Percentiles rank a stretch among this genome's conserved stretches.
phyloP scores from a whole-genome alignment of 2,888 invertebrate species.

The Trisateles emortualis region DNA sequence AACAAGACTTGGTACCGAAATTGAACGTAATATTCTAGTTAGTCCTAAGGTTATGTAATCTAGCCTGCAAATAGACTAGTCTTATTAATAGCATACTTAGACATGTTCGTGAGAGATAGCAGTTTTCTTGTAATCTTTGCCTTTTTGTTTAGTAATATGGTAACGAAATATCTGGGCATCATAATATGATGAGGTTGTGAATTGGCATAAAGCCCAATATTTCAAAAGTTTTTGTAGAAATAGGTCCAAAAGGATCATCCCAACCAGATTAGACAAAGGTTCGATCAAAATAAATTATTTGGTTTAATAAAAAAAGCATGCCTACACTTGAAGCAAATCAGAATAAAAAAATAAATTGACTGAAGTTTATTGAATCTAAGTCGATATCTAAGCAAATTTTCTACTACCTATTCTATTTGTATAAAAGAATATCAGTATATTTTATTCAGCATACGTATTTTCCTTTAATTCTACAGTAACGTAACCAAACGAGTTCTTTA shows the following conservation, averaged over 20 bases:
- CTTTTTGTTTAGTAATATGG: not conserved
- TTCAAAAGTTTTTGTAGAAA: too few species aligned
- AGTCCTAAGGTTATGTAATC: not conserved
- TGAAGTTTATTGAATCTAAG: not conserved
- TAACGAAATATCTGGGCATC: not conserved
- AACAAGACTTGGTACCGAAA: too few species aligned
- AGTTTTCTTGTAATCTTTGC: not conserved
- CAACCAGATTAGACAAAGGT: too few species aligned
- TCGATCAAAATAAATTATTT: too few species aligned
- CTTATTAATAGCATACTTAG: not conserved
- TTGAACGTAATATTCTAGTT: not conserved
- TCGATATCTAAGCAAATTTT: not conserved
- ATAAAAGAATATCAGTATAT: not conserved
- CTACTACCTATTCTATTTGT: not conserved
- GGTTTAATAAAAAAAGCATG: too few species aligned
- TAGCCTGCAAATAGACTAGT: not conserved
- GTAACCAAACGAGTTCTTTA: slow-evolving; percentile 4
- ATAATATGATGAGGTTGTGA: not conserved
- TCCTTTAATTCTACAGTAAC: not conserved
- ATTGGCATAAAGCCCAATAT: too few species aligned
- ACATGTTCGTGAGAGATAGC: not conserved
- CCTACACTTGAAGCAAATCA: too few species aligned
- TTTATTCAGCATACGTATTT: not conserved
- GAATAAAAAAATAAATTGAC: not conserved
- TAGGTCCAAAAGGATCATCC: too few species aligned